Evolutionary conservation across 2,113 vertebrate species (phyloP).

Genomic region (Crotalus horridus): DNA sequence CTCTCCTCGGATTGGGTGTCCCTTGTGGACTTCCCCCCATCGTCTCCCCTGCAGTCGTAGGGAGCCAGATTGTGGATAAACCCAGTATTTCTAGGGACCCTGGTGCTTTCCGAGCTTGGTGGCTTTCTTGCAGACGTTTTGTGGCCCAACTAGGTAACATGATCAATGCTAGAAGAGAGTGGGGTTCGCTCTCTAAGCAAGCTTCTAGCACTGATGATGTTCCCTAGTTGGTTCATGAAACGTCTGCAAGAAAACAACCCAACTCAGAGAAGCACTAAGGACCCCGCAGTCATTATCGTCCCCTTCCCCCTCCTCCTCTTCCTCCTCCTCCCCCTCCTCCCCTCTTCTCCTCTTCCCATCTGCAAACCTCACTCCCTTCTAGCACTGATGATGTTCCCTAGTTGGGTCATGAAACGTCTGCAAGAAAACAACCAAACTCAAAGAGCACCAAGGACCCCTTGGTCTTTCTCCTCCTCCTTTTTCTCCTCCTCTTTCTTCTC

Average conservation of each 20-base stretch:
- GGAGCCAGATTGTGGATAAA: background rate
- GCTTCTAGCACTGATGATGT: background rate
- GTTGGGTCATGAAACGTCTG: background rate
- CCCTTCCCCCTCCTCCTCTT: too few species aligned
- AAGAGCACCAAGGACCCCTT: too few species aligned
- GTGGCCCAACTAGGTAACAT: background rate
- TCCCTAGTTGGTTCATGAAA: too few species aligned
- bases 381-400: background rate
- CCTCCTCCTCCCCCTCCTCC: too few species aligned
- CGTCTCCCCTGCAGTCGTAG: background rate
- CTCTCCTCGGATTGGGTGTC: background rate
- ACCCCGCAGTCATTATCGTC: too few species aligned
- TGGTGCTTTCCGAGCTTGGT: background rate
- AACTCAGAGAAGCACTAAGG: too few species aligned
- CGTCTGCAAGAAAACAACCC: too few species aligned
- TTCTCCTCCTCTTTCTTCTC: too few species aligned
- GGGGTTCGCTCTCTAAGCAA: background rate
- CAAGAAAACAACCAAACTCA: background rate
- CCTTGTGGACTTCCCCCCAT: background rate
- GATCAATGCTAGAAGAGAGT: background rate
- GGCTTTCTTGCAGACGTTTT: background rate
- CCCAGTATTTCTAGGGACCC: background rate
- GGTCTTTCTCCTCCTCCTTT: too few species aligned
- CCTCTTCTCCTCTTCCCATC: too few species aligned
- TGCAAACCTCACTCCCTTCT: too few species aligned